These are phyloP conservation scores for Ormia ochracea DNA, from an alignment of 2,888 invertebrate species.

Conservation along the genomic window DNA sequence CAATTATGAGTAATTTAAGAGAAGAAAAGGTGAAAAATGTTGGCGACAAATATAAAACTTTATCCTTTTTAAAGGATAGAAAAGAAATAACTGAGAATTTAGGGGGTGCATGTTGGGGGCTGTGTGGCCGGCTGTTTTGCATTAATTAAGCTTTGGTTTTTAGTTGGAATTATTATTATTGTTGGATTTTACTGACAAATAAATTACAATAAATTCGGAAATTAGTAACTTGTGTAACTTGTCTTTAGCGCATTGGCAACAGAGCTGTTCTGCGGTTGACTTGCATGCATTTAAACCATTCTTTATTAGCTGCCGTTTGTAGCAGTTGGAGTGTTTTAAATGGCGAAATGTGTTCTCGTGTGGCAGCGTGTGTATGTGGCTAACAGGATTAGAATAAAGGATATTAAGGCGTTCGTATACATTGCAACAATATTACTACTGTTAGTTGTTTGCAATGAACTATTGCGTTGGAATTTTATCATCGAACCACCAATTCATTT, in stretches of 20 bases:
- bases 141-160: constrained; percentile 30
- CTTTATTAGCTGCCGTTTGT: constrained; percentile 55
- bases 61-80: constrained; percentile 8
- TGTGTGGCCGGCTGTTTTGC: no score
- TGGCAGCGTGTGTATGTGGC: background rate
- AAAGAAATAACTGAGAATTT: background rate
- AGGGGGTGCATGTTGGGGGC: background rate
- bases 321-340: background rate
- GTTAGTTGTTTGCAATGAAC: background rate
- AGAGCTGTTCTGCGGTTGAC: constrained; percentile 27
- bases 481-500: constrained; percentile 58
- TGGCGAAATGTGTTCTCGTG: background rate
- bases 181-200: constrained; percentile 21
- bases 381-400: constrained; percentile 11
- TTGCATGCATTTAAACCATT: constrained; percentile 64
- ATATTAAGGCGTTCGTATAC: background rate
- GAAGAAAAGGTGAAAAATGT: constrained; percentile 4
- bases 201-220: constrained; percentile 58
- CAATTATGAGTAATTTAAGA: constrained; percentile 59
- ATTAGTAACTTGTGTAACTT: constrained; percentile 54
- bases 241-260: constrained; percentile 43
- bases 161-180: constrained; percentile 22
- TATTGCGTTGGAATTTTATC: constrained; percentile 40
- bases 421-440: background rate
- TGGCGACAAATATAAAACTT: constrained; percentile 48